Evolutionary conservation across 2,113 vertebrate species (phyloP), one percentile per base, ranked within the genome.

Genomic region (Zosterops hypoxanthus): DNA sequence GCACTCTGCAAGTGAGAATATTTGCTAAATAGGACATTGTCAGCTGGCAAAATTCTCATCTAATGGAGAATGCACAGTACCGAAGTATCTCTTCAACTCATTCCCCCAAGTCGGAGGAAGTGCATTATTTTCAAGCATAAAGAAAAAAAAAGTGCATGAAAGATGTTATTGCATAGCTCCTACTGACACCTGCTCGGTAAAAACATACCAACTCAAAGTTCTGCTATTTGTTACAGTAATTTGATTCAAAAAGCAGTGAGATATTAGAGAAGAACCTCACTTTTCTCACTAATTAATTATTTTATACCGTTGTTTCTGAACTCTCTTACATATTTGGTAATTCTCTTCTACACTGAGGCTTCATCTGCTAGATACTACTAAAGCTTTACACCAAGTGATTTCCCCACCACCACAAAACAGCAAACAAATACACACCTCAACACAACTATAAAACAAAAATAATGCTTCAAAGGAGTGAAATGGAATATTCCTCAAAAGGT

Each of bases 351-450:
- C 42, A 31, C 12, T 14, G n/a, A 61, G 61, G 47, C 28, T 92
- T 78, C 29, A 55, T 4, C 42, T 41, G 34, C 47, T 63, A 36
- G 24, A 93, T 18, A 21, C 6, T 61, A 73, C 6, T 57, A 73
- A 61, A 71, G 33, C 12, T 61, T 64, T 26, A 26, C 6, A 52
- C 9, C 15, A 70, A 92, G 46, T 3, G 0, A 82, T 11, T 34
- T 23, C 2, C 13, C 17, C 12, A 3, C 13, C 8, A 13, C 3
- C 23, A 21, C 0, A 0, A n/a, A 94, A 69, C 7, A 77, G 33
- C 26, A 64, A 53, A 80, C 26, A 68, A 53, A 80, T 15, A 57
- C 3, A 10, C 2, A 14, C 4, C 11, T 46, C 33, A 71, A 22
- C 24, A 71, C 4, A 6, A 52, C 22, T 50, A 33, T 41, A 46